These are phyloP conservation scores for Phyto melanocephala DNA, from an alignment of 2,888 invertebrate genomes.

Conservation along the genomic window DNA sequence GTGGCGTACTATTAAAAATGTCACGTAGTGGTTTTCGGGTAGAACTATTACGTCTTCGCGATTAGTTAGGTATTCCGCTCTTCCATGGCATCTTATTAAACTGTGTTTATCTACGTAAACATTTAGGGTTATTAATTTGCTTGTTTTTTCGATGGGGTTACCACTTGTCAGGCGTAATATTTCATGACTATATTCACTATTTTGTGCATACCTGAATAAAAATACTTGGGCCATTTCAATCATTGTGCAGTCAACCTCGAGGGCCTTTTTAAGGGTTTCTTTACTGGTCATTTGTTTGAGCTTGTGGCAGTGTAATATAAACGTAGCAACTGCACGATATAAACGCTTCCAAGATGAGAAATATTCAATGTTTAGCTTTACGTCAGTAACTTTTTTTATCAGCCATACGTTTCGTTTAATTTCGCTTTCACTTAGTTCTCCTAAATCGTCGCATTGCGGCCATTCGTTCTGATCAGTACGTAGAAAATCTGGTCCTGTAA, in stretches of 20 bases:
- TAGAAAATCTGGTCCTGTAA: constrained; percentile 49
- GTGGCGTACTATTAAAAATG: neutral
- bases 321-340: constrained; percentile 47
- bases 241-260: constrained; percentile 28
- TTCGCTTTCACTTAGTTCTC: neutral
- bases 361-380: constrained; percentile 31
- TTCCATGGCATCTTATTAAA: neutral
- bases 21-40: neutral
- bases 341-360: constrained; percentile 49
- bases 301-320: constrained; percentile 26
- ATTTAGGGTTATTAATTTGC: constrained; percentile 56
- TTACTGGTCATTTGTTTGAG: constrained; percentile 2
- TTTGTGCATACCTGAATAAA: constrained; percentile 40
- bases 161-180: constrained; percentile 30
- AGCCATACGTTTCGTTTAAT: constrained; percentile 14
- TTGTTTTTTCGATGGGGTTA: constrained; percentile 53
- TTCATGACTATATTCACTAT: constrained; percentile 48
- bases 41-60: constrained; percentile 9
- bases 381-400: neutral
- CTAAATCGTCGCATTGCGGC: constrained; percentile 51
- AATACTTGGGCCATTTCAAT: constrained; percentile 32
- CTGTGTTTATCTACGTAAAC: constrained; percentile 22
- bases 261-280: neutral
- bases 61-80: constrained; percentile 33
- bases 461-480: constrained; percentile 12